phyloP scores from a whole-genome alignment of 2,113 vertebrate species.

The Tupaia chinensis region DNA sequence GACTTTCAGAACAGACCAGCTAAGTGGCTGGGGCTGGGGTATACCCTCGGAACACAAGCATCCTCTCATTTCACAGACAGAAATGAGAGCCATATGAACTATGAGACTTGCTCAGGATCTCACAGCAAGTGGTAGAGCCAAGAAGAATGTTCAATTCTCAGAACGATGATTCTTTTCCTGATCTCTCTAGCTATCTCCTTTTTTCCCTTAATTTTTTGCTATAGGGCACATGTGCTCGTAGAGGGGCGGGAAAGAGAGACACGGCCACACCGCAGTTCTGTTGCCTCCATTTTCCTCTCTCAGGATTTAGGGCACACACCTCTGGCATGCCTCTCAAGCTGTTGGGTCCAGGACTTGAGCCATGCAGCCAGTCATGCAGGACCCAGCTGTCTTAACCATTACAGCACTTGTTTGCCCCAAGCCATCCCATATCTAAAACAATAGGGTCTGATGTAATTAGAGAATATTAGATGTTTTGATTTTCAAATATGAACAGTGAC shows the following conservation, averaged over 20 bases:
- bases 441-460: neutral
- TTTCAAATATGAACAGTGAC: neutral
- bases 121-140: neutral
- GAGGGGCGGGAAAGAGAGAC: no score
- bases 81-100: neutral
- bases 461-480: neutral
- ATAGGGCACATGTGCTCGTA: no score
- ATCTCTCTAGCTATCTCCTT: neutral
- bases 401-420: no score
- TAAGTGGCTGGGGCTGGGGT: neutral
- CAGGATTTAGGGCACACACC: no score
- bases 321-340: no score
- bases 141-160: neutral
- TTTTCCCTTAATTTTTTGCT: neutral
- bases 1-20: neutral
- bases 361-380: no score
- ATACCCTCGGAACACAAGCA: neutral
- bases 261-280: no score
- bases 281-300: no score
- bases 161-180: neutral
- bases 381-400: no score
- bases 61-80: neutral
- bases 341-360: no score
- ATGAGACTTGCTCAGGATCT: neutral
- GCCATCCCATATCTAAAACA: neutral